Percentiles rank a stretch among this genome's conserved stretches.
Evolutionary conservation across 1,140 invertebrate genomes (phyloP).

Genomic region (Reticulitermes speratus): DNA sequence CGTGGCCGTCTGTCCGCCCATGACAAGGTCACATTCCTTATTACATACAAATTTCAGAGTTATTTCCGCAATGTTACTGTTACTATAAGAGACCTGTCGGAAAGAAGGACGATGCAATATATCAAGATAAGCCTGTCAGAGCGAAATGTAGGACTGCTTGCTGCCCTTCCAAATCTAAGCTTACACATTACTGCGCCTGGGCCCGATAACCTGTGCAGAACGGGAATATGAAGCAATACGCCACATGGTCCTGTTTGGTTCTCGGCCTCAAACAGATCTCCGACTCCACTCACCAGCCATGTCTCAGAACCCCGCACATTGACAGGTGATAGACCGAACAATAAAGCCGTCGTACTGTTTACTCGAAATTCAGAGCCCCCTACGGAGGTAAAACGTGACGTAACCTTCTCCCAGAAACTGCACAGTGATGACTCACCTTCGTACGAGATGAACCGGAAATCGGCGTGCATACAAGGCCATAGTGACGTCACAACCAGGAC

Average conservation of each 20-base stretch:
- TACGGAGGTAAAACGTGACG: not conserved
- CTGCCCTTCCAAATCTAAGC: not conserved
- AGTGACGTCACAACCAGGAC: slow-evolving; percentile 2
- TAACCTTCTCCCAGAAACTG: not conserved
- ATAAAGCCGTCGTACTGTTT: not conserved
- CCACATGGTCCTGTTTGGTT: not conserved
- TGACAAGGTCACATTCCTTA: not conserved
- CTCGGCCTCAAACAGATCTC: too few relatives aligned
- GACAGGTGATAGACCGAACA: too few relatives aligned
- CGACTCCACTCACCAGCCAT: too few relatives aligned
- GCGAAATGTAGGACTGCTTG: not conserved
- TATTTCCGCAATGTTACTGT: not conserved
- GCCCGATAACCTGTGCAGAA: not conserved
- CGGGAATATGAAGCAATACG: not conserved
- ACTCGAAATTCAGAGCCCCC: not conserved
- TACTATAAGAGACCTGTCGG: not conserved
- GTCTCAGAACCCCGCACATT: too few relatives aligned
- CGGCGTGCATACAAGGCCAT: not conserved
- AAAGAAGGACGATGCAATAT: not conserved
- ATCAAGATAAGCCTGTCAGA: not conserved
- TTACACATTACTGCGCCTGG: not conserved
- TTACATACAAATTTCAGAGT: not conserved
- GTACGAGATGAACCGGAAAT: slow-evolving; percentile 2
- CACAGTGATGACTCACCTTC: not conserved
- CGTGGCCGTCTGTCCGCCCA: too few relatives aligned